Evolutionary conservation across 2,797 vertebrate species (phyloP), one percentile per base, ranked within the genome.

Genomic region (Selene dorsalis): DNA sequence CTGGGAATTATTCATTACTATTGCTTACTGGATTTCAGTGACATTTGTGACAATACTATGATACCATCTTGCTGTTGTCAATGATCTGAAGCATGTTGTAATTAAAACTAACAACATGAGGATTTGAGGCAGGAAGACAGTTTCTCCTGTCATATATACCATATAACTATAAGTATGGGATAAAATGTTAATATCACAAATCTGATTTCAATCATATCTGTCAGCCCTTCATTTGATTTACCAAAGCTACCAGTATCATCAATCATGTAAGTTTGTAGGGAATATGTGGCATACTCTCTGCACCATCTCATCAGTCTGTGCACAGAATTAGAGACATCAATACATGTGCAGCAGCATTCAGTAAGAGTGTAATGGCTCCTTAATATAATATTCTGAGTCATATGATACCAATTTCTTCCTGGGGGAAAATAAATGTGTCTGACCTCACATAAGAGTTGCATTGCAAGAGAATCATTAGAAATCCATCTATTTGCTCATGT

Each of bases 351-450:
- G 67, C 63, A 77, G 76, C 52, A 28, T 83, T 76, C 69, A 69
- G 50, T 47, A 43, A 79, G 84, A 63, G 67, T 70, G 65, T 74
- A 88, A 88, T 88, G 87, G 84, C 71, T 78, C 57, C 24, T 61
- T 89, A 81, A 91, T 88, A 71, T 82, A 62, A 90, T 88, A 88
- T 73, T 78, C 83, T 14, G 30, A 59, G 77, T 80, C 82, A 87
- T 60, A 82, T 32, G 66, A 88, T 74, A 69, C 75, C 63, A 76
- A 80, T 85, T 83, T 84, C 69, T 61, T 83, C 83, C 82, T 68
- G 47, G 65, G 84, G 69, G 73, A 80, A 79, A 85, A 90, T 79
- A 10, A 83, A 83, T 83, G 80, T 79, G 82, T 82, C 86, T 87
- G 81, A 88, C 79, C 71, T 80, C 77, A 79, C 77, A 88, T 83